These are phyloP conservation scores for Saccopteryx leptura DNA, from an alignment of 2,113 vertebrate genomes.

Conservation along the genomic window DNA sequence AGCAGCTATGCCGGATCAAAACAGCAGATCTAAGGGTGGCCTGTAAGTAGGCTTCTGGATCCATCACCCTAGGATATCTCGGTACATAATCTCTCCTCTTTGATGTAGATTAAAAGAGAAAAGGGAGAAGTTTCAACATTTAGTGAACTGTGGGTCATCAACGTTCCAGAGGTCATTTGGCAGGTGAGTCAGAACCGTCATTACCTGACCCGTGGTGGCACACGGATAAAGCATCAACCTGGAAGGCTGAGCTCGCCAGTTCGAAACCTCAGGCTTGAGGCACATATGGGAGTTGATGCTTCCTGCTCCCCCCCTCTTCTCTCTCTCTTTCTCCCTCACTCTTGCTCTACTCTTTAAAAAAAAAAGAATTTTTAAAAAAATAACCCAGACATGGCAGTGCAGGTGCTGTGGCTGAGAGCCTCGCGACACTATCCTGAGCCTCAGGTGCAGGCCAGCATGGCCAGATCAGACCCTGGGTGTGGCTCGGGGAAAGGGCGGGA, in stretches of 20 bases:
- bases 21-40: neutral
- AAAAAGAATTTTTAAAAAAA: too few species aligned
- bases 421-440: neutral
- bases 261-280: too few species aligned
- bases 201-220: neutral
- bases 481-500: neutral
- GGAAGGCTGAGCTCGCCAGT: too few species aligned
- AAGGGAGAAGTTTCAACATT: neutral
- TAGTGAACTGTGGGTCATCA: neutral
- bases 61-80: neutral
- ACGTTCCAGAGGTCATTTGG: slow-evolving; percentile 12
- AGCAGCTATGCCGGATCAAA: slow-evolving; percentile 28
- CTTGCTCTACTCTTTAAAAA: too few species aligned
- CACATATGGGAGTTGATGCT: too few species aligned
- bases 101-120: slow-evolving; percentile 18
- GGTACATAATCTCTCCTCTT: slow-evolving; percentile 8
- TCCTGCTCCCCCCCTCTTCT: too few species aligned
- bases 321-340: too few species aligned
- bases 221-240: too few species aligned
- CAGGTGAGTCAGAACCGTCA: slow-evolving; percentile 50
- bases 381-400: too few species aligned
- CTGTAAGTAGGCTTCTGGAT: slow-evolving; percentile 44
- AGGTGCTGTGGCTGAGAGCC: too few species aligned
- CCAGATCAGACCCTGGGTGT: neutral
- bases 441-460: neutral